Evolutionary conservation across 2,888 invertebrate species (phyloP).

Genomic region (Buathra laborator): DNA sequence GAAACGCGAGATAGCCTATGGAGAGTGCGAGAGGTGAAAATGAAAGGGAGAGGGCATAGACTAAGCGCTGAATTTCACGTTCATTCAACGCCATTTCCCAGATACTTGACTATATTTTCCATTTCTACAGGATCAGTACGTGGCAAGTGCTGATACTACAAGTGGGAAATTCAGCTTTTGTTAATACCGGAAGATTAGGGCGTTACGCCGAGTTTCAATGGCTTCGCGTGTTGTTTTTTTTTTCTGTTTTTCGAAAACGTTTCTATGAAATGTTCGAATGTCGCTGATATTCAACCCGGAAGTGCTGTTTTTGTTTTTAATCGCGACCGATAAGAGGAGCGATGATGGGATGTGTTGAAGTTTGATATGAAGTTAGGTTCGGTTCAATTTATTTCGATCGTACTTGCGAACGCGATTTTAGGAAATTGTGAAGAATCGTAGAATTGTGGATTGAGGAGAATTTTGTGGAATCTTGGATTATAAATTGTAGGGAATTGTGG

Average conservation of each 20-base stretch:
- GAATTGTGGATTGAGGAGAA: no score
- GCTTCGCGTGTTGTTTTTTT: neutral
- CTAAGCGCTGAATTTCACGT: conserved; percentile 17
- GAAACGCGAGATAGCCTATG: neutral
- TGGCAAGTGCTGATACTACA: conserved; percentile 2
- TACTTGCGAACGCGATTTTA: neutral
- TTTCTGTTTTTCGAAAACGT: neutral
- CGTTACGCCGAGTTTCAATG: neutral
- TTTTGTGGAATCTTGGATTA: no score
- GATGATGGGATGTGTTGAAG: no score
- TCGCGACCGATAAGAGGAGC: neutral
- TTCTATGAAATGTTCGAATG: neutral
- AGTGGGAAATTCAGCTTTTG: conserved; percentile 10
- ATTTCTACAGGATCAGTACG: neutral
- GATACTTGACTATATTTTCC: conserved; percentile 36
- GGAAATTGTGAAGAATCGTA: neutral
- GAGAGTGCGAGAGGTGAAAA: neutral
- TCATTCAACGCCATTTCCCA: conserved; percentile 31
- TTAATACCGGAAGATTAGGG: conserved; percentile 1
- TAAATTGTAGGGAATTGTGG: no score
- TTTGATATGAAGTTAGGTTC: no score
- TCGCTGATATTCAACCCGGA: neutral
- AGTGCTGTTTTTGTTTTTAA: neutral
- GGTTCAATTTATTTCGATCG: neutral
- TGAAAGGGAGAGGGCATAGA: conserved; percentile 5